Conservation (phyloP, 23 tunicate genomes). For the Diplosoma virens region DNA sequence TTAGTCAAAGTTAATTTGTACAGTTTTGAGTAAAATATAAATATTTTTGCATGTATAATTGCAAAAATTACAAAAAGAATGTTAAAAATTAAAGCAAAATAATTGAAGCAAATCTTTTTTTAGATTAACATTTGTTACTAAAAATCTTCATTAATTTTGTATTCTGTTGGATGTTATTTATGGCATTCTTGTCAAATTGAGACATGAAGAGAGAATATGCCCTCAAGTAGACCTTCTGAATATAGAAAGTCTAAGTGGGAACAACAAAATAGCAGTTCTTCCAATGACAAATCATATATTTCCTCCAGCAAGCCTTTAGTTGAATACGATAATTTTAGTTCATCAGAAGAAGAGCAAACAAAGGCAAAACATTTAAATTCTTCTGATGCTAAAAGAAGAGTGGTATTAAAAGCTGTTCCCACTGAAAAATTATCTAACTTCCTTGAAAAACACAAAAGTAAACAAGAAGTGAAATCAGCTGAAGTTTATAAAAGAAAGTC, state of each 20-base stretch:
- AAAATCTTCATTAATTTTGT: too few relatives aligned
- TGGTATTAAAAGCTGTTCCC: not conserved
- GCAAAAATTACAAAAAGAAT: too few relatives aligned
- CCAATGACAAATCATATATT: not conserved
- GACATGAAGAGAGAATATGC: slow-evolving; percentile 42
- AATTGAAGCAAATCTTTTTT: too few relatives aligned
- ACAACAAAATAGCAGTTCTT: not conserved
- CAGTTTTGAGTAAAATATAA: too few relatives aligned
- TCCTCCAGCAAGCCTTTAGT: not conserved
- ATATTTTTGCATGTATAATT: too few relatives aligned
- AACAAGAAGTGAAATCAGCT: too few relatives aligned
- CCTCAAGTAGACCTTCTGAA: slow-evolving; percentile 23
- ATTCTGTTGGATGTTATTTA: too few relatives aligned
- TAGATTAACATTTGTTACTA: too few relatives aligned
- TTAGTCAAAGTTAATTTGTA: too few relatives aligned
- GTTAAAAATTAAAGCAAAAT: too few relatives aligned
- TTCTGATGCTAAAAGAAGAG: not conserved
- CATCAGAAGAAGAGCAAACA: not conserved
- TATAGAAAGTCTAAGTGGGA: slow-evolving; percentile 18
- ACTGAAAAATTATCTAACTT: not conserved
- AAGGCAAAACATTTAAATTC: not conserved
- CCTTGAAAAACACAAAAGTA: not conserved
- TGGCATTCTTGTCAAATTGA: too few relatives aligned
- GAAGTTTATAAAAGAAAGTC: not conserved
- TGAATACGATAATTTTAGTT: slow-evolving; percentile 15